Conservation (phyloP, 2,888 invertebrate genomes). For the Hirtodrosophila duncani region DNA sequence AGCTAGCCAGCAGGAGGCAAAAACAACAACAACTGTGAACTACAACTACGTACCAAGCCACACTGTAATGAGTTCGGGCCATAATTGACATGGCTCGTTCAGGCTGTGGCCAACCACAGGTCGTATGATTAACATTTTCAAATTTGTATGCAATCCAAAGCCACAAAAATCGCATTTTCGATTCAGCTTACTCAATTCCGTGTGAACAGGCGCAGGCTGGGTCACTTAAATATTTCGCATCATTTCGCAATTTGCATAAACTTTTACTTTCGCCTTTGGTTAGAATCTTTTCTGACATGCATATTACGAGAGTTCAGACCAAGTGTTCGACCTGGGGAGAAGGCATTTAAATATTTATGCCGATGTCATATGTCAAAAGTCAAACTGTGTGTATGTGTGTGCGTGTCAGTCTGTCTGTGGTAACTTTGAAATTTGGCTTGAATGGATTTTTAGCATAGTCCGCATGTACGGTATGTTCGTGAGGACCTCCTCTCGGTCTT, state of each 20-base stretch:
- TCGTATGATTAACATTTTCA: conserved; percentile 23
- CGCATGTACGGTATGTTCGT: too few species aligned
- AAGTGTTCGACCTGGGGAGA: background rate
- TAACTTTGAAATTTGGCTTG: conserved; percentile 30
- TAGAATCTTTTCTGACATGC: too few species aligned
- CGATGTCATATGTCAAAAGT: conserved; percentile 48
- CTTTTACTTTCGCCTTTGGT: conserved; percentile 2
- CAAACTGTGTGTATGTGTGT: conserved; percentile 42
- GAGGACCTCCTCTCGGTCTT: too few species aligned
- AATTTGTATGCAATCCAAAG: conserved; percentile 2
- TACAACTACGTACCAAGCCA: too few species aligned
- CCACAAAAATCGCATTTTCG: too few species aligned
- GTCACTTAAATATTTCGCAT: conserved; percentile 6
- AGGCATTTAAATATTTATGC: background rate
- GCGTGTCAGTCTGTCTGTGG: conserved; percentile 5
- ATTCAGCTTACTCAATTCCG: too few species aligned
- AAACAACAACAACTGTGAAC: too few species aligned
- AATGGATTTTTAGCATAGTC: conserved; percentile 1
- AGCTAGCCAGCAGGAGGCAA: background rate
- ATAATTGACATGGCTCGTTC: conserved; percentile 35
- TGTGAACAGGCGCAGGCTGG: too few species aligned
- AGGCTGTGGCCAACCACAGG: conserved; percentile 4
- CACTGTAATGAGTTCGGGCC: conserved; percentile 45
- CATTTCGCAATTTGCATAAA: conserved; percentile 9
- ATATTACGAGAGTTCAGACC: too few species aligned